A percentile compares a stretch with the other conserved stretches of the same genome.
Conservation (phyloP, 2,888 invertebrate genomes). For the Elmis aenea region DNA sequence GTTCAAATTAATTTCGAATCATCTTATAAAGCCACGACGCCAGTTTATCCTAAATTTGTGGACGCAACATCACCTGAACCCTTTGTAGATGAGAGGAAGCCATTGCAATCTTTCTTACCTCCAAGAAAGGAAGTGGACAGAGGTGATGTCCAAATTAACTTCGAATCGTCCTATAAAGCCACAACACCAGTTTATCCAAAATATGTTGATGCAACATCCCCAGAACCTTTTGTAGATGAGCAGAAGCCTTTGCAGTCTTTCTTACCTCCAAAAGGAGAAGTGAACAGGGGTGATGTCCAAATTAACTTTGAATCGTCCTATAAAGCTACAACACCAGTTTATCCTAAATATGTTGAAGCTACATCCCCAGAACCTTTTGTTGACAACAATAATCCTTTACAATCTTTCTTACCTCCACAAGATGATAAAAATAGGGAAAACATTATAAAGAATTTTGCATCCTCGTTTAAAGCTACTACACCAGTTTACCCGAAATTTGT, state of each 20-base stretch:
- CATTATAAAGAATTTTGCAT: conserved; percentile 23
- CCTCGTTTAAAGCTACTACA: conserved; percentile 28
- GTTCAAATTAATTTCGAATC: not conserved
- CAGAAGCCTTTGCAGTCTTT: conserved; percentile 2
- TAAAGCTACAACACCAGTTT: conserved; percentile 30
- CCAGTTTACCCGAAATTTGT: conserved; percentile 28
- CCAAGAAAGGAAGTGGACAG: too few relatives aligned
- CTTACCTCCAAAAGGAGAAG: conserved; percentile 9
- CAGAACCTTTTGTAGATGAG: not conserved
- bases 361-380: not conserved
- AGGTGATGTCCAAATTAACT: conserved; percentile 18
- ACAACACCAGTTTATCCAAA: conserved; percentile 31
- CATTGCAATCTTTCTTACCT: too few relatives aligned
- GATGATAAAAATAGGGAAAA: not conserved
- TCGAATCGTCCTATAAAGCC: conserved; percentile 26
- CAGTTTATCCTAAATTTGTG: too few relatives aligned
- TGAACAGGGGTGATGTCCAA: not conserved
- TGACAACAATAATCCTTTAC: conserved; percentile 1
- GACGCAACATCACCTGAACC: too few relatives aligned
- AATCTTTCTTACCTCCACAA: conserved; percentile 10
- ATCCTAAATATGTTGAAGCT: conserved; percentile 21
- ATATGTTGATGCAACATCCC: conserved; percentile 10
- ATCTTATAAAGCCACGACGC: too few relatives aligned
- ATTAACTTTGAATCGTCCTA: conserved; percentile 28
- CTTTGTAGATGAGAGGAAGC: too few relatives aligned